Evolutionary conservation across 2,113 vertebrate species (phyloP).

Genomic region (Oreochromis spilurus): DNA sequence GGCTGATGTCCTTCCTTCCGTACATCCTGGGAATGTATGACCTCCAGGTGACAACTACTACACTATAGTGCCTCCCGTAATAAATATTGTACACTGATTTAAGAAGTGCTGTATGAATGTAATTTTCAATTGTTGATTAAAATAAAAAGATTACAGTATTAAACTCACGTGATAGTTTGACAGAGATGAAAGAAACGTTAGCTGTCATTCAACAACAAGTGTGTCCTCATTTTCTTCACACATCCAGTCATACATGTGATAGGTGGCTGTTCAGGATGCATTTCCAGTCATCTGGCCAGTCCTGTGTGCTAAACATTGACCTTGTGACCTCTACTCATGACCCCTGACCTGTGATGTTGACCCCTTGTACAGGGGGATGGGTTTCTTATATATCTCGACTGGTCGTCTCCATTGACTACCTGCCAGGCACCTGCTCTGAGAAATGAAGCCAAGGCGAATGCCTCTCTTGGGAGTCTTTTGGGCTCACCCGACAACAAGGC

Average conservation of each 20-base stretch:
- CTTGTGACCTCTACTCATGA: constrained; percentile 78
- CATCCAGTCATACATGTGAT: neutral
- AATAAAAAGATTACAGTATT: neutral
- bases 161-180: neutral
- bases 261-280: constrained; percentile 31
- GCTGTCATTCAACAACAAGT: neutral
- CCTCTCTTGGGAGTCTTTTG: constrained; percentile 80
- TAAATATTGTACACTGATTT: neutral
- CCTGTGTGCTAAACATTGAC: constrained; percentile 81
- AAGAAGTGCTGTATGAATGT: neutral
- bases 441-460: constrained; percentile 86
- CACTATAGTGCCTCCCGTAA: neutral
- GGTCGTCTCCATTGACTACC: constrained; percentile 89
- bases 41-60: neutral
- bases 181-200: neutral
- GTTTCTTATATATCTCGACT: constrained; percentile 72
- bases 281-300: constrained; percentile 79
- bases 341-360: constrained; percentile 83
- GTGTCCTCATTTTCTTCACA: constrained; percentile 1
- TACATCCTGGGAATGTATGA: neutral
- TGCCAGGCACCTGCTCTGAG: constrained; percentile 89
- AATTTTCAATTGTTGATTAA: neutral
- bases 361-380: constrained; percentile 74
- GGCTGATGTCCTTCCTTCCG: neutral
- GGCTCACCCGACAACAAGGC: constrained; percentile 71